Evolutionary conservation across 2,888 invertebrate species (phyloP), one percentile per base, ranked within the genome.

Genomic region (Sabatieria punctata): DNA sequence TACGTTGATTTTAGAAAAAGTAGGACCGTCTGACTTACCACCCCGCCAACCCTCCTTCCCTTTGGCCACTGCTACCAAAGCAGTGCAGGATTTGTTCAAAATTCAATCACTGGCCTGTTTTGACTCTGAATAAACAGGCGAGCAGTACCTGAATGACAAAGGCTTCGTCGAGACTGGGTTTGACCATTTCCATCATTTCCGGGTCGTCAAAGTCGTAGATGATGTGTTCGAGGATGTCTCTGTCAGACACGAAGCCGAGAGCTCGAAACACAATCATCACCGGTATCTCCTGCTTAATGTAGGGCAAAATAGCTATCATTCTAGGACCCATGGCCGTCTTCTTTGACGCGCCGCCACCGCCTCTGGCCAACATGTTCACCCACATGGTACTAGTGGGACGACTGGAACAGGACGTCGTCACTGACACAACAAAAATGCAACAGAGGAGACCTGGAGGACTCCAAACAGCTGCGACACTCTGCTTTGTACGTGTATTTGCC

Each of bases 121-220:
- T n/a, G n/a, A n/a, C n/a, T n/a, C n/a, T n/a, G n/a, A n/a, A n/a
- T n/a, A n/a, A n/a, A n/a, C n/a, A n/a, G 11, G 30, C 8, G 15
- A 30, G 2, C 19, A 19, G 21, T 26, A 52, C 57, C 49, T 60
- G 95, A 56, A 97, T 89, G 0, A 95, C 95, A 70, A 97, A 97
- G 38, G 97, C 97, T 72, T 97, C 97, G 70, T 97, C 97, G 47
- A 97, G 71, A 0, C 95, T 95, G 1, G 97, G 97, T 67, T 99
- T 99, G 0, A 91, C 93, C 93, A 99, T 95, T 76, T 99, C 97
- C 95, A 99, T 97, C 93, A 99, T 95, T 74, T 99, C 97, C 6
- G 91, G 95, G 71, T 99, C 97, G 69, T 97, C 93, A 71, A 97
- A 97, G 66, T 99, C 97, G 67, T 99, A 99, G 61, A 99, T 97